These are phyloP conservation scores for Sylvia borin DNA, from an alignment of 2,797 vertebrate genomes.

Conservation along the genomic window DNA sequence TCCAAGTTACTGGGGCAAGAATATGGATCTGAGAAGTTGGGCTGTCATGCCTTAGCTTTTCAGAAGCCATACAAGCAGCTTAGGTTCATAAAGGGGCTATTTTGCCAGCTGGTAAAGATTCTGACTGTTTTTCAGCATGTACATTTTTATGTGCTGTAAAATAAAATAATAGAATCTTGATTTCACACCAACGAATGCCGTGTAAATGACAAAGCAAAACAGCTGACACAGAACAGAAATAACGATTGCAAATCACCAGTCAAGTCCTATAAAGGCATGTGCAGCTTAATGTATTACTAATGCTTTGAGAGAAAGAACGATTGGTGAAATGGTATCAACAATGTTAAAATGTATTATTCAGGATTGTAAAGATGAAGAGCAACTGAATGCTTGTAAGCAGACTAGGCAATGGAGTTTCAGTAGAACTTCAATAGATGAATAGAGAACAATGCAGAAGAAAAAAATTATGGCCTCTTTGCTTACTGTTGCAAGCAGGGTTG, in stretches of 20 bases:
- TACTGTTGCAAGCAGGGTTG: not conserved
- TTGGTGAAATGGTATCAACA: not conserved
- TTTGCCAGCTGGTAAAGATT: not conserved
- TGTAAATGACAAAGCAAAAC: not conserved
- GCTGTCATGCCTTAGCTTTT: not conserved
- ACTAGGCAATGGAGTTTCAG: not conserved
- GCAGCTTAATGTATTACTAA: not conserved
- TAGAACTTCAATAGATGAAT: not conserved
- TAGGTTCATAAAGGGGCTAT: not conserved
- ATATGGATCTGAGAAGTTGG: not conserved
- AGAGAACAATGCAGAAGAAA: not conserved
- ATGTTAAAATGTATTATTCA: not conserved
- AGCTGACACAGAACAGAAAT: not conserved
- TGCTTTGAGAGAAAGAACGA: not conserved
- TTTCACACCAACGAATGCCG: not conserved
- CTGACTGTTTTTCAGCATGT: rapidly evolving
- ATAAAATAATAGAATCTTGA: not conserved
- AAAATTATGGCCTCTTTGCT: not conserved
- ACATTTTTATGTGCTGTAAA: not conserved
- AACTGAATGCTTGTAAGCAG: not conserved
- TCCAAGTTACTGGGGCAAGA: not conserved
- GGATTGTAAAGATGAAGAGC: not conserved
- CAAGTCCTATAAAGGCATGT: not conserved
- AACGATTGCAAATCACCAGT: not conserved
- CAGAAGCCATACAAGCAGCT: not conserved